phyloP scores from a whole-genome alignment of 1,140 invertebrate genomes.

The Drosophila ohnishii region DNA sequence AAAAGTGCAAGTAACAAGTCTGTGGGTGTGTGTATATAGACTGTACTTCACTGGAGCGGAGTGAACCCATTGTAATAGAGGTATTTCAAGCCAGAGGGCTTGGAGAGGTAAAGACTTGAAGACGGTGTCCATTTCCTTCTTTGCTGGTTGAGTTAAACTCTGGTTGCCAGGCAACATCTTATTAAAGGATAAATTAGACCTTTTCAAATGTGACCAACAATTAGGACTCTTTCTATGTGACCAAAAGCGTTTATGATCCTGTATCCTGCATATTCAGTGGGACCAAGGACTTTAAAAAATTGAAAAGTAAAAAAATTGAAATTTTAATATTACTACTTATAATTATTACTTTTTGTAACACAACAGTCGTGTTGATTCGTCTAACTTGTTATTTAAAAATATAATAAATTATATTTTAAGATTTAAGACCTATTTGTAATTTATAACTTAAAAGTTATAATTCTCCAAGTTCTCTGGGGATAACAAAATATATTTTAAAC shows the following conservation, averaged over 20 bases:
- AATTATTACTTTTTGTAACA: background rate
- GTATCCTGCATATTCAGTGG: background rate
- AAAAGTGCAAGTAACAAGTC: slow-evolving; percentile 63
- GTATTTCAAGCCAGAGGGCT: slow-evolving; percentile 3
- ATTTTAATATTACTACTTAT: background rate
- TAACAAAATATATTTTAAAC: background rate
- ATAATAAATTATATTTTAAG: background rate
- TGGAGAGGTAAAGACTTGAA: background rate
- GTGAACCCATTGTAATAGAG: slow-evolving; percentile 1
- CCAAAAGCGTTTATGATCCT: background rate
- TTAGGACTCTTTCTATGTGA: background rate
- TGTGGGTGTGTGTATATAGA: slow-evolving; percentile 6
- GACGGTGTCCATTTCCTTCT: slow-evolving; percentile 12
- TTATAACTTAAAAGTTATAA: background rate
- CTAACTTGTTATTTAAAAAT: background rate
- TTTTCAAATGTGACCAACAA: slow-evolving; percentile 16
- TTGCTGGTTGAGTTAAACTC: slow-evolving; percentile 9
- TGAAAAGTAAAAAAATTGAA: no score
- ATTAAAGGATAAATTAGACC: background rate
- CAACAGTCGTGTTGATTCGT: background rate
- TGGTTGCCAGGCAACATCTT: background rate
- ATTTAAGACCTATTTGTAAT: background rate
- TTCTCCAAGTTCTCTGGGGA: background rate
- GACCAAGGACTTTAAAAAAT: background rate
- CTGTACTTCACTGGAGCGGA: slow-evolving; percentile 3